These are phyloP conservation scores for Accipiter virgatus DNA, from an alignment of 2,113 vertebrate genomes.

Conservation along the genomic window DNA sequence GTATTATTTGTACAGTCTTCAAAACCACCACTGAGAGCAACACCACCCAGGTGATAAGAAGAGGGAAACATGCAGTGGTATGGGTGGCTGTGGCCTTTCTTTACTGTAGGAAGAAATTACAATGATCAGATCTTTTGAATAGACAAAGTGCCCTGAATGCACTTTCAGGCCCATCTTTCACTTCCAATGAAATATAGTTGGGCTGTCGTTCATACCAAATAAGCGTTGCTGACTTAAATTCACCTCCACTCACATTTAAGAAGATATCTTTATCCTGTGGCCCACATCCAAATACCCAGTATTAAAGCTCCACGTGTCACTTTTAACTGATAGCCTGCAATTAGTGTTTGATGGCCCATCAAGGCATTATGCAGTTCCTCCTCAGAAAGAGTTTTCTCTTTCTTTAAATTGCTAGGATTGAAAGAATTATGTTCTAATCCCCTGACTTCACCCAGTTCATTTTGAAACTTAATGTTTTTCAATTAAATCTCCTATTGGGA, in stretches of 20 bases:
- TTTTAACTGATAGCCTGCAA: constrained; percentile 14
- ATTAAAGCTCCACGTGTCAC: not conserved
- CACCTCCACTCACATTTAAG: not conserved
- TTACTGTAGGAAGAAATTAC: not conserved
- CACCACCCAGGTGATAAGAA: not conserved
- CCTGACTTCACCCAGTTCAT: constrained; percentile 61
- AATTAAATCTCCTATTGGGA: constrained; percentile 71
- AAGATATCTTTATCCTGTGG: not conserved
- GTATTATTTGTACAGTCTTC: not conserved
- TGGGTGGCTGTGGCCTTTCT: not conserved
- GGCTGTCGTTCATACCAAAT: not conserved
- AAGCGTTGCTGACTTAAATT: not conserved
- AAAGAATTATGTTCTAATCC: constrained; percentile 71
- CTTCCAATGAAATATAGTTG: not conserved
- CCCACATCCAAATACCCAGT: not conserved
- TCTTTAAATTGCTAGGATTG: constrained; percentile 62
- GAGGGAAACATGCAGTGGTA: not conserved
- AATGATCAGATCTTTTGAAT: not conserved
- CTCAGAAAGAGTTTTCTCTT: constrained; percentile 41
- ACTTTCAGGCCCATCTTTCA: not conserved
- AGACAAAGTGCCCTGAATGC: not conserved
- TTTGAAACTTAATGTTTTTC: constrained; percentile 69
- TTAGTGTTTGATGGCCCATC: constrained; percentile 48
- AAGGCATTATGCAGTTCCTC: constrained; percentile 30
- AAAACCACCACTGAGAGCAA: not conserved